A percentile compares a stretch with the other conserved stretches of the same genome.
These are phyloP conservation scores for Cydia pomonella DNA, from an alignment of 1,140 invertebrate species.

Conservation along the genomic window DNA sequence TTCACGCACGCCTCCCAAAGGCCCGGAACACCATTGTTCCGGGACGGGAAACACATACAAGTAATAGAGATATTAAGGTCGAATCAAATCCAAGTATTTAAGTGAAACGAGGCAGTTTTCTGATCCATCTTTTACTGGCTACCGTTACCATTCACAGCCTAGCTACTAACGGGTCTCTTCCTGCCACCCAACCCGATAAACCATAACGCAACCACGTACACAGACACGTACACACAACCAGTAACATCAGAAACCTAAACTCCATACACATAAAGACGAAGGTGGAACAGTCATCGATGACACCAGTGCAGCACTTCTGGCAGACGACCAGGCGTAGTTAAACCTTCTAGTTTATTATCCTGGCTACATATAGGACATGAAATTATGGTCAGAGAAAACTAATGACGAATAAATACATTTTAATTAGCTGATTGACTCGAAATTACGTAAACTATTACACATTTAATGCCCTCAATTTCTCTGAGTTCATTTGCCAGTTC, in stretches of 20 bases:
- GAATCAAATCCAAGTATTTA: no score
- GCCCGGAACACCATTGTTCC: no score
- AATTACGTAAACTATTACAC: conserved; percentile 8
- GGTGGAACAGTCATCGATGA: background rate
- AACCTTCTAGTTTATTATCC: conserved; percentile 43
- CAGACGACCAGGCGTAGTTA: background rate
- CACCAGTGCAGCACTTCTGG: background rate
- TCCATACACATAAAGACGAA: background rate
- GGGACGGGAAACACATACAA: no score
- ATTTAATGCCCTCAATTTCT: conserved; percentile 16
- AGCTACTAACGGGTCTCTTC: conserved; percentile 27
- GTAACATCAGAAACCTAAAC: background rate
- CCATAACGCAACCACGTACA: conserved; percentile 15
- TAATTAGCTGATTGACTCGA: conserved; percentile 1
- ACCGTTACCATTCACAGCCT: conserved; percentile 19
- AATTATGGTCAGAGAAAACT: conserved; percentile 37
- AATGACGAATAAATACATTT: conserved; percentile 16
- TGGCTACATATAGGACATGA: conserved; percentile 42
- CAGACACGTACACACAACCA: background rate
- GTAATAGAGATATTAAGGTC: no score
- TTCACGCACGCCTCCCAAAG: no score
- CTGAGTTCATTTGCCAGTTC: background rate
- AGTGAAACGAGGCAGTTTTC: no score
- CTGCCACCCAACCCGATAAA: conserved; percentile 29
- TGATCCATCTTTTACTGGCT: conserved; percentile 22